Base-by-base conservation (phyloP, 2,113 vertebrate species). In the Trichechus manatus region DNA sequence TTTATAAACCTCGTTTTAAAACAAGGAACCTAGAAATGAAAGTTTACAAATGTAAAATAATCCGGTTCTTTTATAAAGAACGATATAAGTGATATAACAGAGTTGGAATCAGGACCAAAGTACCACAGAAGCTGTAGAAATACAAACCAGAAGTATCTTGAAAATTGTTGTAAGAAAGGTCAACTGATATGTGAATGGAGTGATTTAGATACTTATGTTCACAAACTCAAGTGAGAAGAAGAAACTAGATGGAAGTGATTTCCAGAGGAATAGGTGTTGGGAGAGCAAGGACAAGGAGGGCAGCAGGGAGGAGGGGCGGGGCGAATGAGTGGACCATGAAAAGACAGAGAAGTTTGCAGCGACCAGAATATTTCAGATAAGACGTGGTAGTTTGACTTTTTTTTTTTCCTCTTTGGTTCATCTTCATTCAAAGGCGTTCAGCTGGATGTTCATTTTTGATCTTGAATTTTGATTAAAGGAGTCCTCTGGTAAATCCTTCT, bases 391-490 rank as follows among this genome's bases (percentile, higher is more conserved):
- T 56, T 81, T 39, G 53, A 23, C 66, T 88, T 87, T 87, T 53
- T 87, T 87, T 53, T 39, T 64, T 50, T 74, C 19, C 10, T 86
- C 61, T 42, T 79, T 82, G 22, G 20, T 15, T 33, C 53, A 6
- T 88, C 36, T 75, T 83, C 50, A 25, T 86, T 72, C 87, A 91
- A 33, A 93, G 50, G 25, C 63, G 11, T 92, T 78, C 50, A 72
- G 79, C 20, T 78, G 50, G 95, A 56, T 61, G 29, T 80, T 89
- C 87, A 25, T 27, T 84, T 93, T 53, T 97, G 53, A 80, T 92
- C 93, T 59, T 93, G 56, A 88, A 75, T 81, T 88, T 42, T 82
- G 77, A 95, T 91, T 95, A 93, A 89, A 97, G 92, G 80, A 93
- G 79, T 56, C 79, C 61, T 66, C 36, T 77, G 64, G 15, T 53